Percentiles rank a stretch among this genome's conserved stretches.
phyloP scores from a whole-genome alignment of 1,140 invertebrate species.

The Drosophila saltans region DNA sequence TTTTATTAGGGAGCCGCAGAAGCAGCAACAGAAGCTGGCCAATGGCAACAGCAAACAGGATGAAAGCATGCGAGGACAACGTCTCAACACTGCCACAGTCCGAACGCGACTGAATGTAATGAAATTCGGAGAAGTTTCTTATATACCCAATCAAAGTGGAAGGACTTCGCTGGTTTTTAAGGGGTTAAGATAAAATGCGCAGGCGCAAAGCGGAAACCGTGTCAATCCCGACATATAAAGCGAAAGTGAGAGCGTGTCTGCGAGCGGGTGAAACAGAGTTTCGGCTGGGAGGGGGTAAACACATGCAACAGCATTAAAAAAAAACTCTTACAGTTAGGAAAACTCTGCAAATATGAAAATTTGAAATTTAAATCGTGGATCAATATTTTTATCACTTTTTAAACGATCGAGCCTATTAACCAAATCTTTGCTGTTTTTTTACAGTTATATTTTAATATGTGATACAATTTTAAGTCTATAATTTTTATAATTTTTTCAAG shows the following conservation, averaged over 20 bases:
- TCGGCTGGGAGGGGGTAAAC: neutral
- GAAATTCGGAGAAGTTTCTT: slow-evolving; percentile 51
- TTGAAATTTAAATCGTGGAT: no score
- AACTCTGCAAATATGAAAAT: neutral
- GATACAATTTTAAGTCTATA: no score
- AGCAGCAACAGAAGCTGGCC: slow-evolving; percentile 21
- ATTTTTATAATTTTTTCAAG: neutral
- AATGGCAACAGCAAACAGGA: slow-evolving; percentile 14
- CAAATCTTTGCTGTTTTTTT: no score
- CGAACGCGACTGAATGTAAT: slow-evolving; percentile 60
- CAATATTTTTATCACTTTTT: no score
- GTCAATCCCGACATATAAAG: slow-evolving; percentile 45
- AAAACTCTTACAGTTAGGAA: slow-evolving; percentile 25
- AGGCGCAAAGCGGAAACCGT: slow-evolving; percentile 75
- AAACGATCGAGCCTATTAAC: no score
- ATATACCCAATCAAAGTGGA: slow-evolving; percentile 46
- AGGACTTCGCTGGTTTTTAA: slow-evolving; percentile 20
- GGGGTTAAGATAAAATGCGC: slow-evolving; percentile 50
- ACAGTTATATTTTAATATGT: no score
- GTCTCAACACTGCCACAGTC: slow-evolving; percentile 60
- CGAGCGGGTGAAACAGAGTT: slow-evolving; percentile 16
- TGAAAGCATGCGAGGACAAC: slow-evolving; percentile 19
- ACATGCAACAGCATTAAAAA: slow-evolving; percentile 64
- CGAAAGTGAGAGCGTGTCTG: slow-evolving; percentile 12
- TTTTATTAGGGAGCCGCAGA: slow-evolving; percentile 44